Conservation (phyloP, 2,888 invertebrate species). For the Rotaria sp. region DNA sequence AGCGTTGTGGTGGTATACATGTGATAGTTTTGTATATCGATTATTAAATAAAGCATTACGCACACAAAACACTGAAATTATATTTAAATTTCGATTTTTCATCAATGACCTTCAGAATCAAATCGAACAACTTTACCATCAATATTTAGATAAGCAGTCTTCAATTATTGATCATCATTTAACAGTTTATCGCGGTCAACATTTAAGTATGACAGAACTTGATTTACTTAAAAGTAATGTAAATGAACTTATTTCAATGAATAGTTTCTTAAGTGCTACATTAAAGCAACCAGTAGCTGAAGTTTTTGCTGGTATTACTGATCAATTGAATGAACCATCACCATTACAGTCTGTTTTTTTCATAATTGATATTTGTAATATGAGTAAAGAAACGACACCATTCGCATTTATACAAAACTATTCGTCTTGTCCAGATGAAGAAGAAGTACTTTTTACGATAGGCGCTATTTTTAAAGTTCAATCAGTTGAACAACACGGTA, state of each 20-base stretch:
- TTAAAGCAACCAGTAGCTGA: background rate
- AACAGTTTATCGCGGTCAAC: background rate
- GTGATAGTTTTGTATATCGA: background rate
- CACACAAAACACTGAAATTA: background rate
- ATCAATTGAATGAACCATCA: background rate
- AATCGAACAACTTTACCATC: background rate
- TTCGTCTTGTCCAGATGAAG: background rate
- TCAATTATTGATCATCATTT: background rate
- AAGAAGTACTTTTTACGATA: conserved; percentile 4
- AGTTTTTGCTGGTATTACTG: background rate
- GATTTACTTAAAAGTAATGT: background rate
- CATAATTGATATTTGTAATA: background rate
- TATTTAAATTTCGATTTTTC: conserved; percentile 22
- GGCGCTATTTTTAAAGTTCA: background rate
- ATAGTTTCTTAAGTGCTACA: background rate
- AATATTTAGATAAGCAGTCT: background rate
- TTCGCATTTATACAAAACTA: background rate
- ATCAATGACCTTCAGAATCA: background rate
- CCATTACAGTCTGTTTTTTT: background rate
- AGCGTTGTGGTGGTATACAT: background rate
- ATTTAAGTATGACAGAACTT: background rate
- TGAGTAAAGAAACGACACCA: background rate
- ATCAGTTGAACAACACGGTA: background rate
- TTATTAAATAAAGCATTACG: background rate
- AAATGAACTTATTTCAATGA: background rate